Base-by-base conservation (phyloP, 2,888 invertebrate genomes). In the Sphecodes monilicornis region DNA sequence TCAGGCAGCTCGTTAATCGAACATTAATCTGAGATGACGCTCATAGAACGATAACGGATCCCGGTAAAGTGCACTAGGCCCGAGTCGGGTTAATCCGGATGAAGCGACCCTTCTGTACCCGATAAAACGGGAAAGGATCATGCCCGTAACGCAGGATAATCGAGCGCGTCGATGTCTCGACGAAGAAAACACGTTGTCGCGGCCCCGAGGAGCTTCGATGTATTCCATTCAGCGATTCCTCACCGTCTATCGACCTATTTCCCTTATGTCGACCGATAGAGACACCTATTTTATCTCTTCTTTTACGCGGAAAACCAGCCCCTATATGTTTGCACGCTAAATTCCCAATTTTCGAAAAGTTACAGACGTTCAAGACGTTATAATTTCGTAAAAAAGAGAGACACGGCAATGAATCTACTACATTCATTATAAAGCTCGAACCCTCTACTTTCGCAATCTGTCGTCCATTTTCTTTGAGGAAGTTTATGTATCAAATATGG, bases 31-130 rank as follows among this genome's bases (percentile, higher is more conserved):
- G 64, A 10, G 8, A 36, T 41, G 80, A 70, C 60, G 69, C 54
- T 64, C 46, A 26, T 8, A 29, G 36, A 39, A 43, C 54, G 81
- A 84, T 86, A 84, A 80, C 75, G 64, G 26, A 29, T 3, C 57
- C 10, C 46, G 75, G 54, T 5, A 43, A 74, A 71, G 76, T 78
- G 76, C n/a, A 80, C 85, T 84, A 75, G 84, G 57, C 78, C 69
- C 76, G 80, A 78, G 78, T 78, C 54, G 71, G 60, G 85, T 82
- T 87, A 86, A 86, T 84, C 84, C 86, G 80, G 79, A 85, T 86
- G 77, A 86, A 80, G 80, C 72, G 32, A 64, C 29, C 70, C 72
- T 75, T 75, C 78, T 73, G 79, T 66, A 50, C 71, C 68, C 76
- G 43, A 79, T 85, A 82, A 85, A 79, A 82, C 76, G 74, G 32